A percentile compares a stretch with the other conserved stretches of the same genome.
phyloP scores from a whole-genome alignment of 1,140 invertebrate species.

The Dufourea novaeangliae region DNA sequence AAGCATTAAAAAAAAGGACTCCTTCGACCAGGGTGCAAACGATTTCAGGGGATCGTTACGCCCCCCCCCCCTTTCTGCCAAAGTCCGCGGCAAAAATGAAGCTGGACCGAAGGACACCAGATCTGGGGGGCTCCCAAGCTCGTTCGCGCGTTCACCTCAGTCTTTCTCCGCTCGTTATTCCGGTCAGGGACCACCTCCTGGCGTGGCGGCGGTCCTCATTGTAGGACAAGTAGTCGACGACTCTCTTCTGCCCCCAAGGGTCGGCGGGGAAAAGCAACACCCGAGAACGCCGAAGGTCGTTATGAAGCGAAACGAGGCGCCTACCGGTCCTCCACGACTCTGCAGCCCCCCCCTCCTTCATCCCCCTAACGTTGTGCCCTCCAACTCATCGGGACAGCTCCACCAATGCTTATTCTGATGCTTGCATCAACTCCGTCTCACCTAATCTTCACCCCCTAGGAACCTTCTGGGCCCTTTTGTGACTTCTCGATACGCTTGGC shows the following conservation, averaged over 20 bases:
- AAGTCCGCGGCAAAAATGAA: constrained; percentile 22
- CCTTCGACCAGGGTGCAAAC: constrained; percentile 12
- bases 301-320: constrained; percentile 66
- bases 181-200: constrained; percentile 68
- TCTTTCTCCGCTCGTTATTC: constrained; percentile 66
- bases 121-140: no score
- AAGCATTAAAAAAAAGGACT: no score
- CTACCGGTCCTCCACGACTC: constrained; percentile 35
- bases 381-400: no score
- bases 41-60: constrained; percentile 42
- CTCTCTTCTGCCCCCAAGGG: constrained; percentile 40
- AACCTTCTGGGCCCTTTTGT: no score
- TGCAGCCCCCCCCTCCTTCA: neutral
- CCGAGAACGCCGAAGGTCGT: constrained; percentile 65
- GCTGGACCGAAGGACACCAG: constrained; percentile 22
- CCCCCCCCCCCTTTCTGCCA: no score
- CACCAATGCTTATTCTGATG: no score
- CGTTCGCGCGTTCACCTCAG: constrained; percentile 32
- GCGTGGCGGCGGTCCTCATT: constrained; percentile 68
- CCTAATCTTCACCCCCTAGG: no score
- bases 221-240: constrained; percentile 68
- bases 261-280: constrained; percentile 50
- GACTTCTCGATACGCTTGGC: no score
- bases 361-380: neutral
- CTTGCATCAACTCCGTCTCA: neutral